Conservation (phyloP, 1,140 invertebrate species). For the Eciton burchellii region DNA sequence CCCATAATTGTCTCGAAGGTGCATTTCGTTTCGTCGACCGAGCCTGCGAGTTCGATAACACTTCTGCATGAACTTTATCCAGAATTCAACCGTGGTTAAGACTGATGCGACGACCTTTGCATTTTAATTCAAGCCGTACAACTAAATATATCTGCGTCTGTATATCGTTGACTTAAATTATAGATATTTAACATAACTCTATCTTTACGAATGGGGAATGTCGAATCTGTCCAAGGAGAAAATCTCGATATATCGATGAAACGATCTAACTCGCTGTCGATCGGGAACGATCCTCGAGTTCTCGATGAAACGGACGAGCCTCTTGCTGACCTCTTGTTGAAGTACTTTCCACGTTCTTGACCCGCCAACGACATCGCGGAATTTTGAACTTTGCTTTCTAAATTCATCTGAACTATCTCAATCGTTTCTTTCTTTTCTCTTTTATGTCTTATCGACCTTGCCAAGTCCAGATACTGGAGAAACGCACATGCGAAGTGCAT, state of each 20-base stretch:
- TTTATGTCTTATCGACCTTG: no score
- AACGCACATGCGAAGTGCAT: no score
- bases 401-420: neutral
- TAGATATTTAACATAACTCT: constrained; percentile 16
- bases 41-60: constrained; percentile 37
- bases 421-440: no score
- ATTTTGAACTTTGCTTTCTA: neutral
- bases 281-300: neutral
- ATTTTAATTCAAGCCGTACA: constrained; percentile 10
- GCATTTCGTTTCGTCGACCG: neutral
- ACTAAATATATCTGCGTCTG: constrained; percentile 10
- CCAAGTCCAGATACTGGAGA: no score
- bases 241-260: neutral
- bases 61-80: constrained; percentile 33
- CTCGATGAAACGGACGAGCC: neutral
- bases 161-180: constrained; percentile 5
- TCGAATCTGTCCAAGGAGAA: neutral
- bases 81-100: constrained; percentile 24
- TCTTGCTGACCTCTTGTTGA: neutral
- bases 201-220: constrained; percentile 24
- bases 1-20: constrained; percentile 51
- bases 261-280: neutral
- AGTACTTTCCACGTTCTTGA: neutral
- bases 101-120: constrained; percentile 36
- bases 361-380: neutral